Evolutionary conservation across 2,888 invertebrate species (phyloP), one percentile per base, ranked within the genome.

Genomic region (Aspidiotus destructor): DNA sequence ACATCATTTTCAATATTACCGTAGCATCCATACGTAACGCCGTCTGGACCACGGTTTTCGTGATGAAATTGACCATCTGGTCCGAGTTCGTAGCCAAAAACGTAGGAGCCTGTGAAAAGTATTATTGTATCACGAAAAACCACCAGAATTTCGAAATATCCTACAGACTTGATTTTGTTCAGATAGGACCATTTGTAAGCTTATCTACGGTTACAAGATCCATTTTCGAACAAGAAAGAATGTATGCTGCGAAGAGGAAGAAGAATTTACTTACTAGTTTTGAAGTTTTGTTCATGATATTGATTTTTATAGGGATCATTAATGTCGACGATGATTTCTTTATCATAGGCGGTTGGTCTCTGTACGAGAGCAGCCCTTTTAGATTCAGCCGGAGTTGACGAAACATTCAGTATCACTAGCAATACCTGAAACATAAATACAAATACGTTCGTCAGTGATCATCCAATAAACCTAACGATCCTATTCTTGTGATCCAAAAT

Each of bases 1-100:
- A 83, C 82, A 61, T 84, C 83, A 0, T 86, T 84, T 76, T 88
- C 86, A 54, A 88, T 82, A 77, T 86, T 86, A 41, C 89, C 89
- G 73, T 88, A 89, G 76, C 89, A 89, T 72, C 89, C 89, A 74
- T 88, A 88, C 0, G 88, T 88, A 16, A 88, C 85, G 17, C 86
- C 86, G 74, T 88, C 88, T 0, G 86, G 85, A 7, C 87, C 88
- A 69, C 85, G 83, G 70, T 82, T 85, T 78, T 89, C 88, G 75
- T 88, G 88, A 76, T 88, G 88, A 76, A 88, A 89, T 78, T 88
- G 88, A 54, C 86, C 86, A 74, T 84, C 84, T 5, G 86, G 85
- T 69, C 84, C 86, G 67, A 88, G 84, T 75, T 88, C 87, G 76
- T 88, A 89, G 70, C 88, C 88, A 76, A 87, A 89, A 75, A 85